These are phyloP conservation scores for Microdon myrmicae DNA, from an alignment of 2,888 invertebrate species.

Conservation along the genomic window DNA sequence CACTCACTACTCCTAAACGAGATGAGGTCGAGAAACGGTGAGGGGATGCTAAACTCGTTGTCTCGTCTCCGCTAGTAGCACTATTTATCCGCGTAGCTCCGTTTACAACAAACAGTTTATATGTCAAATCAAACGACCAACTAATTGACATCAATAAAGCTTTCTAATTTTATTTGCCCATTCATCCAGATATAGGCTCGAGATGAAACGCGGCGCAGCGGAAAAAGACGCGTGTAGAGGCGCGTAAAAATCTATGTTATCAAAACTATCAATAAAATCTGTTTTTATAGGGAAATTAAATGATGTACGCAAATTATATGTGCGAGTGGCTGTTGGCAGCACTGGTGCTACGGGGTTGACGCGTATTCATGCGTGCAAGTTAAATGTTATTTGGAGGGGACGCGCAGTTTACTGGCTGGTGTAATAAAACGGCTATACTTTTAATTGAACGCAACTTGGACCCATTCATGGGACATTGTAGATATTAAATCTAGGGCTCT, in stretches of 20 bases:
- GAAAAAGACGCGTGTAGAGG: slow-evolving; percentile 13
- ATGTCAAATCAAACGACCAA: slow-evolving; percentile 48
- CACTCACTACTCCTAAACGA: no score
- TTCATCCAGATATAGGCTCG: neutral
- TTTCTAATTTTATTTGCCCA: slow-evolving; percentile 43
- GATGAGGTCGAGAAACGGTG: no score
- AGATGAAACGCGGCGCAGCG: neutral
- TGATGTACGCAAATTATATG: slow-evolving; percentile 42
- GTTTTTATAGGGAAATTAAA: slow-evolving; percentile 45
- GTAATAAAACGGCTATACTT: no score
- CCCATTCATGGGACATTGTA: no score
- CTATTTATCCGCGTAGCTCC: slow-evolving; percentile 3
- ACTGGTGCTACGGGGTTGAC: slow-evolving; percentile 1
- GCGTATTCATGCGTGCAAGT: slow-evolving; percentile 37
- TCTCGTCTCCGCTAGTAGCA: no score
- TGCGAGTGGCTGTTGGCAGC: neutral
- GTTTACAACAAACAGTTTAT: slow-evolving; percentile 14
- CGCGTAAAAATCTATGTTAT: slow-evolving; percentile 38
- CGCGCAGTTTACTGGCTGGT: neutral
- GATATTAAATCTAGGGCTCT: no score
- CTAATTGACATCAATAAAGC: slow-evolving; percentile 49
- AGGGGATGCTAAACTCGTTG: no score
- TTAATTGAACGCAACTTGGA: no score
- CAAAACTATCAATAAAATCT: slow-evolving; percentile 50
- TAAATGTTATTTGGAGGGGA: slow-evolving; percentile 26